Evolutionary conservation across 2,888 invertebrate species (phyloP), one percentile per base, ranked within the genome.

Genomic region (Thyatira batis): DNA sequence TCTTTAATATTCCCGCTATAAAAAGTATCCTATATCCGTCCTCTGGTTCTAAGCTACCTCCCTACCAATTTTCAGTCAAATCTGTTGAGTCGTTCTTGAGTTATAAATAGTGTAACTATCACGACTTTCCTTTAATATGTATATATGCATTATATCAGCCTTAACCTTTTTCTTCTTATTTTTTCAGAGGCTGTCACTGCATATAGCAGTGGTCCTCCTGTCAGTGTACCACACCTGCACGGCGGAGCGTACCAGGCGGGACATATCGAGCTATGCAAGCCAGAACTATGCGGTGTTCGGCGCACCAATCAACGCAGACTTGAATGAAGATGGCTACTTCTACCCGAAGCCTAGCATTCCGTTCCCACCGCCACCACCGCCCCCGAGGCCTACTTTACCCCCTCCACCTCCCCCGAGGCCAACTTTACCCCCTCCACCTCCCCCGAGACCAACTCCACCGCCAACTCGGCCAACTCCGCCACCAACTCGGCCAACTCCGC

Each of bases 181-280:
- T 51, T 87, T 85, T 17, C 91, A 92, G 92, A 92, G 89, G 87
- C 82, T 91, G 80, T 88, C 88, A 81, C 85, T 90, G 85, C 89
- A 87, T 54, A 58, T 90, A 61, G 85, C 87, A 70, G 89, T 87
- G 82, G 82, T 90, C 58, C 78, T 91, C 59, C 77, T 91, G 73
- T 87, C 89, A 68, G 84, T 87, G 71, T 84, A 78, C 77, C 80
- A 78, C 74, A 82, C 85, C 58, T 84, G 88, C 76, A 78, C 64
- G 45, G 89, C 87, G 45, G 85, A 87, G 52, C 83, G 88, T 20
- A 59, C 67, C 17, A 59, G 62, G 30, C 78, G 87, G 49, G 91
- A 86, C 33, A 89, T 91, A 61, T 80, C 78, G 23, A 84, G 76
- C 62, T 78, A 76, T 66, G 73, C 87, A 3, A 82, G 70, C 60